phyloP scores from a whole-genome alignment of 2,113 vertebrate species.

The Ovis aries region ARS-UI_Ramb_v3.0 NC_056056.1:201090501-201091000 shows the following conservation, averaged over 20 bases:
- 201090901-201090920: neutral
- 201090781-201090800: neutral
- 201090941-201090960: neutral
- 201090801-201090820: neutral
- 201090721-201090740: neutral
- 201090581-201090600: neutral
- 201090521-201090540: neutral
- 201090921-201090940: neutral
- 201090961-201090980: neutral
- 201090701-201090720: neutral
- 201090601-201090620: neutral
- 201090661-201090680: neutral
- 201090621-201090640: neutral
- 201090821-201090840: neutral
- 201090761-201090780: neutral
- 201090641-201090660: neutral
- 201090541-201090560: conserved; percentile 4
- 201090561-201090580: conserved; percentile 28
- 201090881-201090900: neutral
- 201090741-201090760: neutral
- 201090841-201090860: neutral
- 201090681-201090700: neutral
- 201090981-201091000: neutral
- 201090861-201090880: neutral
- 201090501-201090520: neutral